Conservation (phyloP, 2,797 vertebrate species). For the Acrossocheilus wenchowensis region DNA sequence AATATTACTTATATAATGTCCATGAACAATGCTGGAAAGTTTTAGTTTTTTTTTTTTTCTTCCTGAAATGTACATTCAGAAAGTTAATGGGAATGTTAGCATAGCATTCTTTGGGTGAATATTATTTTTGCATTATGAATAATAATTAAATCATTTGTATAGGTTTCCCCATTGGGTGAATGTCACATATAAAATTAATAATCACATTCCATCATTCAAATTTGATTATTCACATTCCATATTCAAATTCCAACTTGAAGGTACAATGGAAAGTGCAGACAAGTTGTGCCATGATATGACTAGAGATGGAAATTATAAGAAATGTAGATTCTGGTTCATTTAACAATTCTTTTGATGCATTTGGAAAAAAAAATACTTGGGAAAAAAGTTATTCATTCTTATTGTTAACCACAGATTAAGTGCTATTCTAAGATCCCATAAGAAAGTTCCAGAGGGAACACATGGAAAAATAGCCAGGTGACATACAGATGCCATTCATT, state of each 20-base stretch:
- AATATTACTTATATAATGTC: no score
- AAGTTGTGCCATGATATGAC: background rate
- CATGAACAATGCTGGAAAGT: no score
- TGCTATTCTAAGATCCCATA: background rate
- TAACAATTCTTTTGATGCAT: background rate
- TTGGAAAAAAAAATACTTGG: background rate
- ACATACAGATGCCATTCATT: background rate
- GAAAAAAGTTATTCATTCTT: background rate
- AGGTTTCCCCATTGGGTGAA: background rate
- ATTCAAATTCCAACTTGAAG: background rate
- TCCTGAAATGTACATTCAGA: no score
- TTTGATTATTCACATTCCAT: background rate
- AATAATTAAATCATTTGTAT: background rate
- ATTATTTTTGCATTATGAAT: background rate
- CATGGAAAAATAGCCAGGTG: background rate
- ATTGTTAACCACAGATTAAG: background rate
- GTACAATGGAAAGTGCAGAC: background rate
- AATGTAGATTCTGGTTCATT: background rate
- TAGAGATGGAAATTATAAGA: background rate
- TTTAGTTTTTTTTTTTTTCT: no score
- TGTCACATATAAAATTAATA: background rate
- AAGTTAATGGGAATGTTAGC: background rate
- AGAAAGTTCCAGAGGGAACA: background rate
- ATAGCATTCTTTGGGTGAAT: background rate
- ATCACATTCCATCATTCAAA: background rate